Evolutionary conservation across 1,140 invertebrate genomes (phyloP).

Genomic region (Zaprionus kolodkinae): DNA sequence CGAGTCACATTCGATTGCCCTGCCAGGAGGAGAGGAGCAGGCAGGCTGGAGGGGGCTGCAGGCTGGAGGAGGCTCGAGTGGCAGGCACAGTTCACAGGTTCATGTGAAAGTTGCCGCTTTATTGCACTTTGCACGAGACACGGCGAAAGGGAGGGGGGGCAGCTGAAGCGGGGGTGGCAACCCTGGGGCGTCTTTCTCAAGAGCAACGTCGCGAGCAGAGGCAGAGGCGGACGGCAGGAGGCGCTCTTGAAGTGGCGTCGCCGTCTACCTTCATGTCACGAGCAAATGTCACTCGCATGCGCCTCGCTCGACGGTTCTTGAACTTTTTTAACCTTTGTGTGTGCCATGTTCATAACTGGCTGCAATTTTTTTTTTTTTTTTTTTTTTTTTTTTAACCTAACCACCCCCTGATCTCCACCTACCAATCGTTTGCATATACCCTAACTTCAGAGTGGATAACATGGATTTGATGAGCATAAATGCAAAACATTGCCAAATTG

Average conservation of each 20-base stretch:
- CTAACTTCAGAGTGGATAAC: too few relatives aligned
- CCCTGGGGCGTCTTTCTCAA: neutral
- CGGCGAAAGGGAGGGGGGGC: neutral
- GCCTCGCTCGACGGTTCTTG: constrained; percentile 71
- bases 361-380: constrained; percentile 30
- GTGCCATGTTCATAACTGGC: constrained; percentile 72
- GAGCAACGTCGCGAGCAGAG: neutral
- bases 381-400: constrained; percentile 9
- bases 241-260: constrained; percentile 66
- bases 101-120: constrained; percentile 77
- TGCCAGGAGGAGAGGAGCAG: neutral
- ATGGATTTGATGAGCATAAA: too few relatives aligned
- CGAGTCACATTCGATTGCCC: constrained; percentile 17
- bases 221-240: neutral
- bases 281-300: constrained; percentile 80
- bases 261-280: constrained; percentile 76
- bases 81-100: constrained; percentile 68
- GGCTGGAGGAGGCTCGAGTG: constrained; percentile 14
- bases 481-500: too few relatives aligned
- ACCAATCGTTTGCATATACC: neutral
- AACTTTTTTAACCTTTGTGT: constrained; percentile 80
- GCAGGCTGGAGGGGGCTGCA: neutral
- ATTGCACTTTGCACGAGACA: constrained; percentile 55
- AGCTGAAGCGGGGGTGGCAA: neutral
- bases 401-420: neutral